These are phyloP conservation scores for Sphecodes monilicornis DNA, from an alignment of 2,888 invertebrate species.

Conservation along the genomic window DNA sequence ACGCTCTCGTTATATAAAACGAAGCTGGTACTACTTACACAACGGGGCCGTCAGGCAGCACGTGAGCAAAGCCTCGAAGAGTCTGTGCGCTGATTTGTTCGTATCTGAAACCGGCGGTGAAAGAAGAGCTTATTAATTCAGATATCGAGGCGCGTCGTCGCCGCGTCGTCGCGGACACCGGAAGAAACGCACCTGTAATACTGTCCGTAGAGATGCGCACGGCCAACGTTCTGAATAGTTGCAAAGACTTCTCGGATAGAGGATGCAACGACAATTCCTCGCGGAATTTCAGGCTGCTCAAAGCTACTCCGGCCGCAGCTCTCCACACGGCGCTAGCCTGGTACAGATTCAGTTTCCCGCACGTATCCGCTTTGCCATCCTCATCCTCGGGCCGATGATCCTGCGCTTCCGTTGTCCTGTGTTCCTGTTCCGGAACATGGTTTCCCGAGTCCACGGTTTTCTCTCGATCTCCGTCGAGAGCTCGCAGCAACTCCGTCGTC, in stretches of 20 bases:
- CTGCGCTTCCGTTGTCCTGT: background rate
- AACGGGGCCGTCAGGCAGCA: slow-evolving; percentile 80
- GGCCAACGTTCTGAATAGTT: slow-evolving; percentile 77
- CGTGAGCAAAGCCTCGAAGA: slow-evolving; percentile 82
- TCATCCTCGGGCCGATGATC: background rate
- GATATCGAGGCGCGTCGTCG: background rate
- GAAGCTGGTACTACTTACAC: slow-evolving; percentile 74
- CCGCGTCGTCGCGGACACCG: background rate
- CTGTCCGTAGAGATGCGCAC: slow-evolving; percentile 76
- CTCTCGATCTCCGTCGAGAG: slow-evolving; percentile 40
- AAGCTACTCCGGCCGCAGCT: slow-evolving; percentile 83
- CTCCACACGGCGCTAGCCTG: slow-evolving; percentile 81
- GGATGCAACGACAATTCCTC: slow-evolving; percentile 83
- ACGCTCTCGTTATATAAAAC: slow-evolving; percentile 62
- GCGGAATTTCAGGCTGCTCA: slow-evolving; percentile 87
- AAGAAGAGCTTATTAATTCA: slow-evolving; percentile 17
- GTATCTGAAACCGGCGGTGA: slow-evolving; percentile 74
- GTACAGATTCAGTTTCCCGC: slow-evolving; percentile 69
- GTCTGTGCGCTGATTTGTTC: slow-evolving; percentile 79
- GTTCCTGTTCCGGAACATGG: background rate
- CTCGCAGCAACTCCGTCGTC: slow-evolving; percentile 70
- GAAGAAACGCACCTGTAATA: slow-evolving; percentile 73
- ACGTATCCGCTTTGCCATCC: slow-evolving; percentile 4
- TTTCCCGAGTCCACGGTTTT: background rate
- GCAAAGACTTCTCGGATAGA: slow-evolving; percentile 74